Base-by-base conservation (phyloP, 2,888 invertebrate genomes). In the Parelbella ahira region DNA sequence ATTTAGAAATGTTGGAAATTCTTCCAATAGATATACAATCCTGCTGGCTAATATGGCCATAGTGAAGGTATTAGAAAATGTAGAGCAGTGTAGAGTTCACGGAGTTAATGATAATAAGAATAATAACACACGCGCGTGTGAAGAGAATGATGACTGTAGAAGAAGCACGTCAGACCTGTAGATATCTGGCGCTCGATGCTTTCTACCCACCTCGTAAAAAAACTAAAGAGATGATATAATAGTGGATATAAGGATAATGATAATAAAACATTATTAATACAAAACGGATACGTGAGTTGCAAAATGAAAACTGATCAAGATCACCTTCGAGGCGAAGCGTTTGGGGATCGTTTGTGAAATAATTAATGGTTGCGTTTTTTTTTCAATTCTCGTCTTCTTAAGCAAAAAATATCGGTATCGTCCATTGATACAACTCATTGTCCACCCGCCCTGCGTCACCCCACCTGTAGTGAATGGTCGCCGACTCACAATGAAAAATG, bases 401-500 rank as follows among this genome's bases (percentile, higher is more conserved):
- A 58, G 58, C 58, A 74, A 79, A 79, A 80, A 73, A 58, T 53
- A 51, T 70, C 62, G 63, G 73, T 72, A 70, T 68, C 68, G 70
- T 72, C 84, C 84, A 87, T 87, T 86, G 82, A 86, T 79, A 73
- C 66, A 55, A n/a, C 57, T 71, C 73, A 77, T 86, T 84, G 84
- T 84, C 41, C 48, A 53, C 72, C 58, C 71, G 71, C 75, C 75
- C 76, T 75, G 65, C 69, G 66, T 60, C 67, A 52, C 63, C 74
- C 73, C 82, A 84, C 83, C 84, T 84, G 83, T 83, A 74, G 66
- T 86, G 74, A 86, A 86, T 86, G 84, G 82, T 65, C 69, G 49
- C 50, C 45, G 60, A 55, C 66, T 70, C 71, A 82, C 78, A 83
- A 81, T 75, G 79, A 83, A 79, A 84, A 81, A 82, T 80, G 64